Base-by-base conservation (phyloP, 2,797 vertebrate species). In the Malurus leucopterus region DNA sequence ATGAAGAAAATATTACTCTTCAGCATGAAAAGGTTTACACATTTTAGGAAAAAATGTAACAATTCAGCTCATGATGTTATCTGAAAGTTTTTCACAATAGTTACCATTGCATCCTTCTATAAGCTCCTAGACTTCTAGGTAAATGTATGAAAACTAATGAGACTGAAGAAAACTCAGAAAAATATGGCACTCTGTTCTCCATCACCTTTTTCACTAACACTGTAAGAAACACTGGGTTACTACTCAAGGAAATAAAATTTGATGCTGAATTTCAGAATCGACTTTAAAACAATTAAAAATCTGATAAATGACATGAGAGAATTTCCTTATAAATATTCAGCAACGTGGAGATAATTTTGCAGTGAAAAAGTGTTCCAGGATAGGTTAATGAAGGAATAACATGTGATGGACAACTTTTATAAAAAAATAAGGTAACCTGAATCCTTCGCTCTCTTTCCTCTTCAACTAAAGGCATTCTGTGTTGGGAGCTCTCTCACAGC, bases 391-490 rank as follows among this genome's bases (percentile, higher is more conserved):
- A 73, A 82, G 23, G 20, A 84, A 41, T 4, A 44, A 44, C 4
- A 15, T 0, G 0, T 29, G 17, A 64, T 3, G 3, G 7, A 61
- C 17, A 78, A 23, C 13, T 34, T 63, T 4, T 20, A 43, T 26
- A 43, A 32, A 7, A 16, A 30, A 32, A 17, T 44, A 22, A 54
- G 8, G 6, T 22, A 65, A 71, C 18, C 17, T 67, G 43, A 65
- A 17, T 43, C 14, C 8, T 46, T 71, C 6, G 0, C 44, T 75
- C 23, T n/a, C 19, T 63, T 89, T 75, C 24, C 49, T 76, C 30
- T 53, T 46, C 49, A 53, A 0, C 6, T 29, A 36, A 70, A 22
- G 26, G 16, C 20, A 26, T 46, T 46, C 67, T 64, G 49, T 50
- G 27, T 4, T 53, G 70, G 70, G 49, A 78, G 59, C 41, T 59